These are phyloP conservation scores for Cancer borealis DNA, from an alignment of 2,888 invertebrate genomes.

Conservation along the genomic window DNA sequence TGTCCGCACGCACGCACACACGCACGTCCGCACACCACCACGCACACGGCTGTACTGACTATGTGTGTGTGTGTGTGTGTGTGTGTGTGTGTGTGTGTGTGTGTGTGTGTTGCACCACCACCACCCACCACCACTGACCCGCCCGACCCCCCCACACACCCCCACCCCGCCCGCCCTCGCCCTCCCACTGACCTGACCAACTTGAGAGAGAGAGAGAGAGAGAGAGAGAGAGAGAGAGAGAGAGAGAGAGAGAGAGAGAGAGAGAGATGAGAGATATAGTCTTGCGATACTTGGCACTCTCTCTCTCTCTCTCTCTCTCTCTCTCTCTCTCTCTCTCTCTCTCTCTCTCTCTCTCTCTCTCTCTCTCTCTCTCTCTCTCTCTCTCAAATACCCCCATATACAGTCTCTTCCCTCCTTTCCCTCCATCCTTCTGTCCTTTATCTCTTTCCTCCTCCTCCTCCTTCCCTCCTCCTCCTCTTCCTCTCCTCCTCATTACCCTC, in stretches of 20 bases:
- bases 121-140: background rate
- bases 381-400: background rate
- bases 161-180: background rate
- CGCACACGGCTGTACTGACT: background rate
- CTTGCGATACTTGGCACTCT: too few relatives aligned
- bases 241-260: too few relatives aligned
- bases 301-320: too few relatives aligned
- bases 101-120: background rate
- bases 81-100: conserved; percentile 20
- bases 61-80: conserved; percentile 2
- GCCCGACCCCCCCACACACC: background rate
- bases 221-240: too few relatives aligned
- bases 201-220: too few relatives aligned
- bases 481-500: background rate
- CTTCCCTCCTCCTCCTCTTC: background rate
- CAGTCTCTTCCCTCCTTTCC: background rate
- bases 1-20: conserved; percentile 7
- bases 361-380: too few relatives aligned
- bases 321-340: too few relatives aligned
- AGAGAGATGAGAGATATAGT: too few relatives aligned
- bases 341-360: too few relatives aligned
- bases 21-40: background rate
- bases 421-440: background rate
- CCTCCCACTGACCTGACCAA: background rate
- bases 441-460: background rate